Base-by-base conservation (phyloP, 1,140 invertebrate genomes). In the Cotesia typhae region DNA sequence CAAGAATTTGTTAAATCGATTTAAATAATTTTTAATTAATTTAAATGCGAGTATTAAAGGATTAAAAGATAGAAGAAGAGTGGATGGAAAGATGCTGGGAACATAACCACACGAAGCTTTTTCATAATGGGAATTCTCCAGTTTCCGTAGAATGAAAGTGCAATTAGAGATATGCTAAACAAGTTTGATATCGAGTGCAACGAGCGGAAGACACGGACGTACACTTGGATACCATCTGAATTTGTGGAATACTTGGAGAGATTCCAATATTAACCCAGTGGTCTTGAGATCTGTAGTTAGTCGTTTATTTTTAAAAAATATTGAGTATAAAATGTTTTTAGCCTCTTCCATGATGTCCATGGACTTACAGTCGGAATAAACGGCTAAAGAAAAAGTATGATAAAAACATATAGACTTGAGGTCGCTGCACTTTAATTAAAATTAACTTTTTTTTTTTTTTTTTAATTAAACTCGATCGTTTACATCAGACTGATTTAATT, bases 141-240 rank as follows among this genome's bases (percentile, higher is more conserved):
- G 70, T 72, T 57, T 57, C 36, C 47, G 17, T 66, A 57, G 57
- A 67, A 72, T 67, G 64, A 59, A 60, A 60, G 65, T 55, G 70
- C 70, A 72, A 72, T 72, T 72, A 72, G 70, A 72, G 70, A 72
- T 72, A 72, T 72, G 70, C 70, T 67, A 72, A 72, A 72, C 38
- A 60, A 72, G 14, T 41, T 65, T 65, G 52, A 72, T 60, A 67
- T 67, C 64, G 70, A 17, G 41, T 51, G 41, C 41, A 65, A 10
- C 28, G 55, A 36, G 12, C 55, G 52, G 55, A 38, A 66, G 52
- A 41, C 28, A 36, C 14, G 70, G 53, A 60, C 10, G 35, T 51
- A 52, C 35, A 72, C 37, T 41, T 20, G 55, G 52, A 72, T 71
- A 55, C 70, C 64, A 72, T 72, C 64, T 71, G 51, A 67, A 66